These are phyloP conservation scores for Gallirallus australis DNA, from an alignment of 2,797 vertebrate species.

Conservation along the genomic window DNA sequence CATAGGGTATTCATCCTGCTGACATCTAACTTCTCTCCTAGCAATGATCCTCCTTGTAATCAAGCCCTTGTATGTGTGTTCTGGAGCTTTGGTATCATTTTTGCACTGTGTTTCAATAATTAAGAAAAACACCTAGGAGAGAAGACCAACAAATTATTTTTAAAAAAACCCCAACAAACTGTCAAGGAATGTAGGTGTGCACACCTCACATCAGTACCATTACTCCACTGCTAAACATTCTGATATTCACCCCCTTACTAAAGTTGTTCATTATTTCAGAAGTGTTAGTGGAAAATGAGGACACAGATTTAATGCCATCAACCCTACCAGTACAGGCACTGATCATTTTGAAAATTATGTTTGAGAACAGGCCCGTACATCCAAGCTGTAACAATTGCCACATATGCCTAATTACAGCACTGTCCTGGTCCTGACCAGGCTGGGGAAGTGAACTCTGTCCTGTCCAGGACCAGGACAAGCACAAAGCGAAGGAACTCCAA, in stretches of 20 bases:
- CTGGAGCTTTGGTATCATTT: not conserved
- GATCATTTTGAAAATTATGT: not conserved
- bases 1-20: fast-evolving
- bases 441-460: too few relatives aligned
- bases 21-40: conserved; percentile 7
- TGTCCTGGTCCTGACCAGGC: too few relatives aligned
- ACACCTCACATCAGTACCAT: not conserved
- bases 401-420: not conserved
- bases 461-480: too few relatives aligned
- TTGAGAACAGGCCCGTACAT: not conserved
- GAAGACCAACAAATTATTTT: not conserved
- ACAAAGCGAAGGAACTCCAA: not conserved
- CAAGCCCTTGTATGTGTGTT: not conserved
- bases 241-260: not conserved
- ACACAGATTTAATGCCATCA: not conserved
- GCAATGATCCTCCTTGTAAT: not conserved
- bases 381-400: not conserved
- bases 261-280: not conserved
- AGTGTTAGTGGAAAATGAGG: not conserved
- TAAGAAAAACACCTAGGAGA: conserved; percentile 5
- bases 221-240: not conserved
- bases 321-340: not conserved
- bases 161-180: not conserved
- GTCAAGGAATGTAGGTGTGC: not conserved
- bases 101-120: not conserved